phyloP scores from a whole-genome alignment of 2,113 vertebrate species.

The Catharus bicknelli region DNA sequence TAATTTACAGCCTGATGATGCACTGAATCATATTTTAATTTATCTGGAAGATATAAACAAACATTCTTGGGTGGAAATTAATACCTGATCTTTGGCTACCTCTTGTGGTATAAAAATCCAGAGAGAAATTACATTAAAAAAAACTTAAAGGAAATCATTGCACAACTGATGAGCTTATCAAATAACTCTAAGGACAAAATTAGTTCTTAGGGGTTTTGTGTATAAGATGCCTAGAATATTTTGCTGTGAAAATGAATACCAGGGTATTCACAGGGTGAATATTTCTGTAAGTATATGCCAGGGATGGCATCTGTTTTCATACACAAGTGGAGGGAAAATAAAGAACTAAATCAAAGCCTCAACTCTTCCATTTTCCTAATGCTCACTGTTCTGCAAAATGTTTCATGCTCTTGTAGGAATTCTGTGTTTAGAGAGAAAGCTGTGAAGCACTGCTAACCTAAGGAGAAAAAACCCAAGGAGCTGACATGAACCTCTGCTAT shows the following conservation, averaged over 20 bases:
- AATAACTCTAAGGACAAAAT: not conserved
- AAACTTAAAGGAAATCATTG: not conserved
- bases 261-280: not conserved
- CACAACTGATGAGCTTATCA: not conserved
- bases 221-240: not conserved
- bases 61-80: conserved; percentile 34
- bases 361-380: not conserved
- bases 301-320: not conserved
- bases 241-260: not conserved
- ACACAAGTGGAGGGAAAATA: not conserved
- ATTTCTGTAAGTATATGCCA: not conserved
- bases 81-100: conserved; percentile 60
- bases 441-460: not conserved
- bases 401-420: not conserved
- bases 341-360: not conserved
- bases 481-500: not conserved
- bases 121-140: not conserved
- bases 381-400: not conserved
- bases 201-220: not conserved
- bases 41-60: conserved; percentile 47
- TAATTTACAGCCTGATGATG: conserved; percentile 46
- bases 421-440: not conserved
- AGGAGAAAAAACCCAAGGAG: not conserved
- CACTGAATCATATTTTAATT: conserved; percentile 62
- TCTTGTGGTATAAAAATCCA: conserved; percentile 44